A percentile compares a stretch with the other conserved stretches of the same genome.
Evolutionary conservation across 2,888 invertebrate species (phyloP).

Genomic region (Parasteatoda lunata): DNA sequence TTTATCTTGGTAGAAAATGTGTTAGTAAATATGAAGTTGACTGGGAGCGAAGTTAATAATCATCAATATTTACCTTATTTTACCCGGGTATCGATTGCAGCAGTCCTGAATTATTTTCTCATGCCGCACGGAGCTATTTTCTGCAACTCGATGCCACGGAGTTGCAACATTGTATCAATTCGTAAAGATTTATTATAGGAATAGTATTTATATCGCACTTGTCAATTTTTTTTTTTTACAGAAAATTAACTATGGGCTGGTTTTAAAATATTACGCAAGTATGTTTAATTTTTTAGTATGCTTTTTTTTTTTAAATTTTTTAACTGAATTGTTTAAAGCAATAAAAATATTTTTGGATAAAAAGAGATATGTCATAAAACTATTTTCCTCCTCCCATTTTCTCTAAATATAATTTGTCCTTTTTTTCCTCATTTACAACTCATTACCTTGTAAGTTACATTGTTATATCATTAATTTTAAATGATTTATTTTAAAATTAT

Average conservation of each 20-base stretch:
- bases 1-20: not conserved
- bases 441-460: no score
- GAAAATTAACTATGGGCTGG: not conserved
- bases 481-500: no score
- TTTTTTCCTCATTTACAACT: no score
- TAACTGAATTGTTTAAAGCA: no score
- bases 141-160: not conserved
- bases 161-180: not conserved
- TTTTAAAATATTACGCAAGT: no score
- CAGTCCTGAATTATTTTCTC: not conserved
- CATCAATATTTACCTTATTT: conserved; percentile 2
- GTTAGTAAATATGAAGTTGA: not conserved
- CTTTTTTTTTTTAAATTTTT: no score
- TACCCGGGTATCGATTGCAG: not conserved
- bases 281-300: no score
- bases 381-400: no score
- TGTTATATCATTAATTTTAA: no score
- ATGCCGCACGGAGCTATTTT: not conserved
- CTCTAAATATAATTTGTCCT: no score
- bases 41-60: not conserved
- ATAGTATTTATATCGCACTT: not conserved
- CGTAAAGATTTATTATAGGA: not conserved
- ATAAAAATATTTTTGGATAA: no score
- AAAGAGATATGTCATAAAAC: no score
- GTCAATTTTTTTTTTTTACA: not conserved